Evolutionary conservation across 2,113 vertebrate species (phyloP).

Genomic region (Sceloporus tristichus): DNA sequence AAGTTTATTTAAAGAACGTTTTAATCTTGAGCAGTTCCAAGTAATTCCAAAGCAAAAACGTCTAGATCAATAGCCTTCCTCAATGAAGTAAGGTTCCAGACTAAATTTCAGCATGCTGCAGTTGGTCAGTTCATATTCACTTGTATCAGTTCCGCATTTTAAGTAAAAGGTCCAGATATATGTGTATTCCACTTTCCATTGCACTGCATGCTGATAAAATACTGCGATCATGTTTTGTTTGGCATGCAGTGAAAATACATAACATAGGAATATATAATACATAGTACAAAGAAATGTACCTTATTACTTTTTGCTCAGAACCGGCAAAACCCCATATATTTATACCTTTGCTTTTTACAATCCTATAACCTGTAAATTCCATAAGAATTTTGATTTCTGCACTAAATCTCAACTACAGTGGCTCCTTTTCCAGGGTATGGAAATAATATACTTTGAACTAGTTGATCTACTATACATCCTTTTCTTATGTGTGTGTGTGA

Average conservation of each 20-base stretch:
- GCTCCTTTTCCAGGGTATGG: background rate
- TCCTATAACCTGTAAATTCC: background rate
- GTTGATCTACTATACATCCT: background rate
- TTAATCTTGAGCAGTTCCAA: too few species aligned
- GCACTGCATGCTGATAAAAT: background rate
- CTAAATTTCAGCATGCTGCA: background rate
- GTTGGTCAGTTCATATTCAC: background rate
- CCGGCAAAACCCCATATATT: background rate
- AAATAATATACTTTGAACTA: constrained; percentile 25
- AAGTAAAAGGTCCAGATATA: background rate
- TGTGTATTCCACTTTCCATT: too few species aligned
- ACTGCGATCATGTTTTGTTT: background rate
- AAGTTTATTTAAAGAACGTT: background rate
- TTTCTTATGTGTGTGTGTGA: background rate
- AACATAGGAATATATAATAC: background rate
- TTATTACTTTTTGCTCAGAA: background rate
- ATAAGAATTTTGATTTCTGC: background rate
- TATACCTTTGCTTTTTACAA: background rate
- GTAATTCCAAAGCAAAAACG: too few species aligned
- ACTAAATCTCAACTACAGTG: background rate
- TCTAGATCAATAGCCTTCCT: too few species aligned
- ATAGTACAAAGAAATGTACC: background rate
- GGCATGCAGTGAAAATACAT: background rate
- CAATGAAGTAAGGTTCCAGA: too few species aligned
- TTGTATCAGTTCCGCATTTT: background rate